These are phyloP conservation scores for Nymphalis urticae DNA, from an alignment of 2,888 invertebrate species.

Conservation along the genomic window DNA sequence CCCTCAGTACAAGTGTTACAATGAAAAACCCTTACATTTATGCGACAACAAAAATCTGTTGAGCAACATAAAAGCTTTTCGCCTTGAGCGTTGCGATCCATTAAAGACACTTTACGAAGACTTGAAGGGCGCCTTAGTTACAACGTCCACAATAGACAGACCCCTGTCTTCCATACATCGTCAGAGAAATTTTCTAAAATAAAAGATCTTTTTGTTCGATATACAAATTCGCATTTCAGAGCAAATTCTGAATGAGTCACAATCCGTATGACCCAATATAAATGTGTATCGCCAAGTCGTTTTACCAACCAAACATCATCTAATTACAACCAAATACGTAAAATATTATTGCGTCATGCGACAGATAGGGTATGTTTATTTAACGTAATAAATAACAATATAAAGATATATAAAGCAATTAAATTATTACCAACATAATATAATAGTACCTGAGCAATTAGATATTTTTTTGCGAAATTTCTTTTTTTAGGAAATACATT, in stretches of 20 bases:
- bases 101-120: conserved; percentile 73
- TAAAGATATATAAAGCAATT: too few relatives aligned
- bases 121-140: conserved; percentile 64
- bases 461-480: too few relatives aligned
- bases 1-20: conserved; percentile 46
- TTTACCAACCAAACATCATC: conserved; percentile 32
- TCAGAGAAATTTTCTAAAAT: conserved; percentile 20
- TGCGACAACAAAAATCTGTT: conserved; percentile 66
- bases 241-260: conserved; percentile 52
- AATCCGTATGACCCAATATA: conserved; percentile 56
- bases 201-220: conserved; percentile 40
- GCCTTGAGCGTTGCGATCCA: conserved; percentile 65
- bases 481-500: too few relatives aligned
- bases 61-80: conserved; percentile 70
- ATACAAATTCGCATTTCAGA: conserved; percentile 52
- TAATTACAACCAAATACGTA: conserved; percentile 7
- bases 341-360: not conserved
- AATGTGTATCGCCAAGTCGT: conserved; percentile 49
- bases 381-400: not conserved
- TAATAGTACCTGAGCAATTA: too few relatives aligned
- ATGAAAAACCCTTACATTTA: conserved; percentile 67
- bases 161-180: conserved; percentile 41
- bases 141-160: conserved; percentile 57
- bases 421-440: too few relatives aligned
- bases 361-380: not conserved